These are phyloP conservation scores for Molorchus minor DNA, from an alignment of 2,888 invertebrate species.

Conservation along the genomic window DNA sequence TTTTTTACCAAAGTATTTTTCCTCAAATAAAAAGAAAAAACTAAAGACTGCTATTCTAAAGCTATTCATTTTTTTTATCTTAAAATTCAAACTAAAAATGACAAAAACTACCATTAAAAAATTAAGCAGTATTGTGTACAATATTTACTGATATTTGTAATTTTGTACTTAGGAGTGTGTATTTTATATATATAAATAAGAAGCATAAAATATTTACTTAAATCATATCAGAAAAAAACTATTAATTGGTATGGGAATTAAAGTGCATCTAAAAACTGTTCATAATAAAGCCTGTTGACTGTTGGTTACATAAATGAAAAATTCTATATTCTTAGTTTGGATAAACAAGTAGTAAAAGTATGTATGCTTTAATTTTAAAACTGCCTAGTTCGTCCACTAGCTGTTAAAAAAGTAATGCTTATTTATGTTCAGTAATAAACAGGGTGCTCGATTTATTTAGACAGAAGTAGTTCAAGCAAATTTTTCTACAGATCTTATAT, in stretches of 20 bases:
- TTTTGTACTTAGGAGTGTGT: slow-evolving; percentile 17
- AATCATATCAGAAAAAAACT: slow-evolving; percentile 6
- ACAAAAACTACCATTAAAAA: background rate
- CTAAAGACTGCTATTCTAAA: slow-evolving; percentile 5
- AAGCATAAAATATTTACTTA: slow-evolving; percentile 2
- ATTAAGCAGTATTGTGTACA: slow-evolving; percentile 11
- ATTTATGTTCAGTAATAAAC: slow-evolving; percentile 16
- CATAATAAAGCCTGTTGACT: background rate
- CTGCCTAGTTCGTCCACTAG: slow-evolving; percentile 17
- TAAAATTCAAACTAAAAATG: slow-evolving; percentile 4
- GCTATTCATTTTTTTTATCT: slow-evolving; percentile 1
- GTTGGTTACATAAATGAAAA: background rate
- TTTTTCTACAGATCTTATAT: background rate
- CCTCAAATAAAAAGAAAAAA: too few relatives aligned
- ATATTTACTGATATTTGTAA: slow-evolving; percentile 7
- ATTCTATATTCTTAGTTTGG: slow-evolving; percentile 9
- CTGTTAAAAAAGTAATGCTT: slow-evolving; percentile 16
- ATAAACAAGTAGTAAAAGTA: background rate
- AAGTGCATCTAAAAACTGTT: background rate
- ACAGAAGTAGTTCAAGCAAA: too few relatives aligned
- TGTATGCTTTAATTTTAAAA: slow-evolving; percentile 11
- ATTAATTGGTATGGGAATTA: background rate
- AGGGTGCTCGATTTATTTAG: slow-evolving; percentile 18
- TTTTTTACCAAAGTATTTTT: slow-evolving; percentile 17
- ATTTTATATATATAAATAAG: slow-evolving; percentile 4